Conservation (phyloP, 2,113 vertebrate species). For the Ammodytes dubius region DNA sequence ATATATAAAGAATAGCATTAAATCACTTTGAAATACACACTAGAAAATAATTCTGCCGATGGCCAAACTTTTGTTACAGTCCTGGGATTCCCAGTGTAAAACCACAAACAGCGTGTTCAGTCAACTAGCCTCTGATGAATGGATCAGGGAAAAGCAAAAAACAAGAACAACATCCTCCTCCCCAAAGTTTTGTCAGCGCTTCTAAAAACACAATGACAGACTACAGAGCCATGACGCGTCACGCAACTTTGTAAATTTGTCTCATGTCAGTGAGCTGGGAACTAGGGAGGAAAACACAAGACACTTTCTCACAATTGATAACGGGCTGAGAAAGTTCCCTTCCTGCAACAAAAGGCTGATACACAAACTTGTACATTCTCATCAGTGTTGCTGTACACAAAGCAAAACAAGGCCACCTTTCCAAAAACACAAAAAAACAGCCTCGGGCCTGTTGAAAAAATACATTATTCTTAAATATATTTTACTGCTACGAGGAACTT, state of each 20-base stretch:
- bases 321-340: slow-evolving; percentile 84
- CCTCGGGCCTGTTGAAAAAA: background rate
- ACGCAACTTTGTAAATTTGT: slow-evolving; percentile 61
- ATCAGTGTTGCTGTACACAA: slow-evolving; percentile 61
- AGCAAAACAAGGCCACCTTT: slow-evolving; percentile 12
- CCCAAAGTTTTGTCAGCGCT: slow-evolving; percentile 45
- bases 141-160: slow-evolving; percentile 54
- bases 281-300: slow-evolving; percentile 66
- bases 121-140: slow-evolving; percentile 64
- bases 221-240: slow-evolving; percentile 48
- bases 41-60: slow-evolving; percentile 16
- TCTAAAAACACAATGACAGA: slow-evolving; percentile 69
- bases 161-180: slow-evolving; percentile 60
- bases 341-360: slow-evolving; percentile 84
- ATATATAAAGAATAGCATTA: slow-evolving; percentile 1
- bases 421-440: background rate
- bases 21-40: background rate
- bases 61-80: slow-evolving; percentile 26
- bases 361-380: slow-evolving; percentile 79
- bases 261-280: slow-evolving; percentile 59
- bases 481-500: background rate
- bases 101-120: slow-evolving; percentile 4
- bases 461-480: background rate
- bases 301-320: slow-evolving; percentile 78
- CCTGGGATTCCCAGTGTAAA: slow-evolving; percentile 31